phyloP scores from a whole-genome alignment of 2,888 invertebrate genomes.

The Shargacucullia verbasci region DNA sequence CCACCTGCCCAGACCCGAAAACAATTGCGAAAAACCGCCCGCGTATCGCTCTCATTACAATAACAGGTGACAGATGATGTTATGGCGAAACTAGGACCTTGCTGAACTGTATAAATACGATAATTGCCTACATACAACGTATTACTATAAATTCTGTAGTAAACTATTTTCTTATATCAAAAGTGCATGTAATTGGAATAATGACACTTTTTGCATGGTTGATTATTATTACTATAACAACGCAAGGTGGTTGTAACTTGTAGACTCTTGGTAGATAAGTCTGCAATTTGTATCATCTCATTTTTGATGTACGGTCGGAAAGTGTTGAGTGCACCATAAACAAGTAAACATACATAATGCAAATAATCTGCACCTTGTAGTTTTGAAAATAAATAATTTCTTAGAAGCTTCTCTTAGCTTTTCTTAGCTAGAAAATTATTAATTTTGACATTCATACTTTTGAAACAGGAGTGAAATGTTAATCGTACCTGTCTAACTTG shows the following conservation, averaged over 20 bases:
- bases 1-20: slow-evolving; percentile 77
- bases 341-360: slow-evolving; percentile 7
- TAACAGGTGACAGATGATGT: slow-evolving; percentile 73
- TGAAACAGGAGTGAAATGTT: slow-evolving; percentile 33
- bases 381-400: not conserved
- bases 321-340: slow-evolving; percentile 30
- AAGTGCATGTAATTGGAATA: slow-evolving; percentile 48
- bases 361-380: not conserved
- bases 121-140: slow-evolving; percentile 34
- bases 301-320: slow-evolving; percentile 13
- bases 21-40: slow-evolving; percentile 76
- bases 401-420: no score
- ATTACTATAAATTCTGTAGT: slow-evolving; percentile 48
- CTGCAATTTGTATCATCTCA: slow-evolving; percentile 25
- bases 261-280: no score
- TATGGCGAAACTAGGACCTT: slow-evolving; percentile 49
- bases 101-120: slow-evolving; percentile 37
- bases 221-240: slow-evolving; percentile 22
- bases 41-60: slow-evolving; percentile 52
- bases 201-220: slow-evolving; percentile 35
- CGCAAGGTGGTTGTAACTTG: slow-evolving; percentile 35
- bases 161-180: slow-evolving; percentile 43
- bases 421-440: not conserved
- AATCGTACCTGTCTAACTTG: slow-evolving; percentile 40
- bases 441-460: slow-evolving; percentile 25